These are phyloP conservation scores for Scomber japonicus DNA, from an alignment of 2,113 vertebrate species.

Conservation along the genomic window DNA sequence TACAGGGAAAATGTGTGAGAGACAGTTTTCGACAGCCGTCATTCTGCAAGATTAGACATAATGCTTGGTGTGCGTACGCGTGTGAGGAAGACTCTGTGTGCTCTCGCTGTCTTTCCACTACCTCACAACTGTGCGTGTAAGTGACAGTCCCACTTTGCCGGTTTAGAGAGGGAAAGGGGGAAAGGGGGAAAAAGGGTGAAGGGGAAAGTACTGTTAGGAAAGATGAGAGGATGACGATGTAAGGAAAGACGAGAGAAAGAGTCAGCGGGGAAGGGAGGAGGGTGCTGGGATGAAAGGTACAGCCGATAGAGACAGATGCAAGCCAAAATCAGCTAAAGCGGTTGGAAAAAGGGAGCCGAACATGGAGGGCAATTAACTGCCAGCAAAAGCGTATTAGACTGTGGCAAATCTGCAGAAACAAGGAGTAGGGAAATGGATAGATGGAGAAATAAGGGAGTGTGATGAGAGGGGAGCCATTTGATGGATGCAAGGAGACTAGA, in stretches of 20 bases:
- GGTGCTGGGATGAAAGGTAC: conserved; percentile 33
- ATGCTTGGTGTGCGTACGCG: conserved; percentile 3
- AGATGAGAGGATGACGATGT: conserved; percentile 12
- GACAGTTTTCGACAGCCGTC: conserved; percentile 62
- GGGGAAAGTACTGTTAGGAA: conserved; percentile 14
- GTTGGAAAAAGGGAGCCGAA: conserved; percentile 14
- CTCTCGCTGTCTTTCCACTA: conserved; percentile 28
- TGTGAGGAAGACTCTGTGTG: conserved; percentile 35
- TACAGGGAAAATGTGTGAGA: conserved; percentile 47
- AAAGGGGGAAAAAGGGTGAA: conserved; percentile 25
- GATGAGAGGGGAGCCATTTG: not conserved
- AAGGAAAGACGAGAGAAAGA: conserved; percentile 24
- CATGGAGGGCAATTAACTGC: conserved; percentile 9
- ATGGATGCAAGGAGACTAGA: not conserved
- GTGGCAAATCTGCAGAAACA: conserved; percentile 27
- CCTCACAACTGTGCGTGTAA: conserved; percentile 3
- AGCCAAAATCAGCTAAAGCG: conserved; percentile 46
- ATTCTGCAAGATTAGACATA: conserved; percentile 58
- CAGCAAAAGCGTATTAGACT: conserved; percentile 13
- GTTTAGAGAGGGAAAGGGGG: conserved; percentile 31
- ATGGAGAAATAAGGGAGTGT: conserved; percentile 3
- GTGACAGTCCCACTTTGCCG: conserved; percentile 24
- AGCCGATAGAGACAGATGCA: conserved; percentile 40
- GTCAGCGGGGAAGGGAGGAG: conserved; percentile 19
- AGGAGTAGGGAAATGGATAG: conserved; percentile 11